These are phyloP conservation scores for Hetaerina americana DNA, from an alignment of 1,140 invertebrate genomes.

Conservation along the genomic window DNA sequence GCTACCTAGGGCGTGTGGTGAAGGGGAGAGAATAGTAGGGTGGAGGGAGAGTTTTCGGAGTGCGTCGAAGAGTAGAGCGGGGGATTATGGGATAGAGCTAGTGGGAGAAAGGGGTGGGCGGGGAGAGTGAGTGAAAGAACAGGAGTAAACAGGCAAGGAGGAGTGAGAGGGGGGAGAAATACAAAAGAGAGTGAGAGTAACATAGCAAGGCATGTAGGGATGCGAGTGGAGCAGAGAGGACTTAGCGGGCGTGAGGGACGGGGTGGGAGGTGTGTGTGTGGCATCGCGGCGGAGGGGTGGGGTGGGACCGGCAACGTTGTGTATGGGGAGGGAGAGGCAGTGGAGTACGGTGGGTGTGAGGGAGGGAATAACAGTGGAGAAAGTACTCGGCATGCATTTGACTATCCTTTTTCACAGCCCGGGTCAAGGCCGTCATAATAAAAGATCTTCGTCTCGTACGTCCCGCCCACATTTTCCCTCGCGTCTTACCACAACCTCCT, in stretches of 20 bases:
- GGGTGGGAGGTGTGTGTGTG: too few species aligned
- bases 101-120: not conserved
- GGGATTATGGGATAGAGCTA: not conserved
- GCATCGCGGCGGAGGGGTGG: too few species aligned
- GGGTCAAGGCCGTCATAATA: not conserved
- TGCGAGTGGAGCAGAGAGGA: too few species aligned
- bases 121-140: not conserved
- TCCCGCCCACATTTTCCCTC: not conserved
- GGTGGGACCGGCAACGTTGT: too few species aligned
- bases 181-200: too few species aligned
- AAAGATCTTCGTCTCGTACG: not conserved
- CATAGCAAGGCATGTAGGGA: too few species aligned
- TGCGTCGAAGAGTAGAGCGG: not conserved
- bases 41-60: not conserved
- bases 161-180: not conserved
- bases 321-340: too few species aligned
- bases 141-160: not conserved
- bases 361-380: not conserved
- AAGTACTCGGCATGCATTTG: conserved; percentile 2
- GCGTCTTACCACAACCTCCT: too few species aligned
- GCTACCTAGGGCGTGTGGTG: not conserved
- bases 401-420: not conserved
- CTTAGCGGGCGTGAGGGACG: too few species aligned
- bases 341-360: not conserved
- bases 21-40: not conserved